Evolutionary conservation across 2,797 vertebrate genomes (phyloP), one percentile per base, ranked within the genome.

Genomic region (Hippopotamyrus pictus): DNA sequence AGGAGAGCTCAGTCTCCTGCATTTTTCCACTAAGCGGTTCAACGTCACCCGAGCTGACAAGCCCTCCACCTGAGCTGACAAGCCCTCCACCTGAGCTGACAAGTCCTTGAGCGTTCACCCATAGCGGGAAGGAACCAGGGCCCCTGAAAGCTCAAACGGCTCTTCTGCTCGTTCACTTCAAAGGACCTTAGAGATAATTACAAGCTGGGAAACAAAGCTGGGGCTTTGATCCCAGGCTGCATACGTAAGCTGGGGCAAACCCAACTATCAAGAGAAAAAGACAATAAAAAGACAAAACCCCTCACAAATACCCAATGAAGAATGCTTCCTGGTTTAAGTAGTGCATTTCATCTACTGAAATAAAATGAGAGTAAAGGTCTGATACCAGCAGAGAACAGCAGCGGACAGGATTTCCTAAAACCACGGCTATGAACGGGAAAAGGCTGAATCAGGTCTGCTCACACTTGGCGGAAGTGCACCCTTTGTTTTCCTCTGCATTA

Each of bases 171-270:
- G 0, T 46, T 25, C 44, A n/a, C 82, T 84, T 84, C 82, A 84
- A 84, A 84, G 82, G 44, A 84, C 48, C 82, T 50, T 5, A 50
- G 17, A 84, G 37, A 48, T 84, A 84, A 84, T 84, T 84, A 84
- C 82, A 84, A 51, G 82, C 82, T 6, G 44, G 44, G 6, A 25
- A 84, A 50, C 44, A 84, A 29, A 84, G 46, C 82, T 44, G n/a
- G 48, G n/a, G 37, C 82, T 84, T 84, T 84, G 82, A 84, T 84
- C 82, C 17, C 82, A 11, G n/a, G n/a, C 82, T 50, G 44, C n/a
- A 22, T 12, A 46, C 3, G 19, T 48, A 84, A 84, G 82, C 82
- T 25, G 9, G 44, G 9, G 46, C 46, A 84, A 84, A 84, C 4
- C 46, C 82, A 51, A 46, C n/a, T 25, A 84, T 84, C 82, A 51